A percentile compares a stretch with the other conserved stretches of the same genome.
Conservation (phyloP, 2,888 invertebrate species). For the Tiphia femorata region DNA sequence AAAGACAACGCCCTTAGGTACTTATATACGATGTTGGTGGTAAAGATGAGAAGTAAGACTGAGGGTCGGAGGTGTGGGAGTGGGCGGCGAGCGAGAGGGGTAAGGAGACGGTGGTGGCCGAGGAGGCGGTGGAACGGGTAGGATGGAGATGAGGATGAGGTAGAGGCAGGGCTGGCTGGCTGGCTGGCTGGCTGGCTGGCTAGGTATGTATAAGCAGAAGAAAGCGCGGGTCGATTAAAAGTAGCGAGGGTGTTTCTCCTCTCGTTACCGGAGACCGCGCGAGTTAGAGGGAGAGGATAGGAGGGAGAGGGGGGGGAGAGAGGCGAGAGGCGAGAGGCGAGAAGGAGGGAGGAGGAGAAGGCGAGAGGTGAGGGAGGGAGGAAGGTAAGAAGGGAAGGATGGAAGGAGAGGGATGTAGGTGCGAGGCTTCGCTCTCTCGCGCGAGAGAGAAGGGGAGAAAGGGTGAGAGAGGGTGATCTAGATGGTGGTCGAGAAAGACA, state of each 20-base stretch:
- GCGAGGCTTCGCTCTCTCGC: slow-evolving; percentile 11
- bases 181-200: too few species aligned
- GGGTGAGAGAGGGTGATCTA: slow-evolving; percentile 20
- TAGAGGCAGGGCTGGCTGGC: slow-evolving; percentile 30
- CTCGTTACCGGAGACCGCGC: slow-evolving; percentile 65
- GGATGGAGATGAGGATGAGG: slow-evolving; percentile 45
- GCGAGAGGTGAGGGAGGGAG: slow-evolving; percentile 28
- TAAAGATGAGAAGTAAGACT: slow-evolving; percentile 57
- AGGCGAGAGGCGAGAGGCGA: slow-evolving; percentile 31
- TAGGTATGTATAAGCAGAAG: slow-evolving; percentile 69
- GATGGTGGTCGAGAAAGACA: slow-evolving; percentile 26
- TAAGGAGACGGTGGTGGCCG: slow-evolving; percentile 16
- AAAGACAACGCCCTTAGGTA: slow-evolving; percentile 68
- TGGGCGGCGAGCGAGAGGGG: slow-evolving; percentile 33
- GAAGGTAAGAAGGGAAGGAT: slow-evolving; percentile 22
- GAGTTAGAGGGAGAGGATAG: slow-evolving; percentile 38
- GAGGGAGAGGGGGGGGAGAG: slow-evolving; percentile 35
- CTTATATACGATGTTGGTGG: slow-evolving; percentile 55
- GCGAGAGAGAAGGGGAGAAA: slow-evolving; percentile 23
- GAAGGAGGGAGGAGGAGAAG: slow-evolving; percentile 17
- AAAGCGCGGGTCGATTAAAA: slow-evolving; percentile 70
- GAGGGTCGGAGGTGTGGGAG: slow-evolving; percentile 34
- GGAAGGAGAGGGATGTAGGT: slow-evolving; percentile 23
- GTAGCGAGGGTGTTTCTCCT: slow-evolving; percentile 70
- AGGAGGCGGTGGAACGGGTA: slow-evolving; percentile 43